phyloP scores from a whole-genome alignment of 2,113 vertebrate species.

The Gopherus evgoodei region DNA sequence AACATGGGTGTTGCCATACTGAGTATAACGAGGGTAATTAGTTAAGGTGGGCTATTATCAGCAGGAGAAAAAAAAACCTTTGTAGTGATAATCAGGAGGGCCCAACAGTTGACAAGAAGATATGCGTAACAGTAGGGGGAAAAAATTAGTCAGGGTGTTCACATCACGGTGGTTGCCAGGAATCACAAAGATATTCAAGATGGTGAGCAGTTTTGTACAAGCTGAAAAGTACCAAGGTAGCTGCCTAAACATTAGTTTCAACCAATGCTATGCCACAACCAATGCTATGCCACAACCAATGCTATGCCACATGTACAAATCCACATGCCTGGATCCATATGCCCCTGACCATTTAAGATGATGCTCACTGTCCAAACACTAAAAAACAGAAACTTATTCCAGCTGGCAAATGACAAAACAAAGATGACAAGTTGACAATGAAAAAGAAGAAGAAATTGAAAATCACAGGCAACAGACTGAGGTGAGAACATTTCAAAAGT shows the following conservation, averaged over 20 bases:
- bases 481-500: neutral
- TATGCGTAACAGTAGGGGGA: no score
- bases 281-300: neutral
- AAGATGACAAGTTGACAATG: neutral
- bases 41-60: no score
- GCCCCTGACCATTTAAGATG: neutral
- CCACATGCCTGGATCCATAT: neutral
- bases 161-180: conserved; percentile 37
- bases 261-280: conserved; percentile 10
- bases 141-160: conserved; percentile 12
- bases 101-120: no score
- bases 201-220: conserved; percentile 10
- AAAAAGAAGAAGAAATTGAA: neutral
- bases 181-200: conserved; percentile 31
- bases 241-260: neutral
- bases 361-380: neutral
- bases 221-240: neutral
- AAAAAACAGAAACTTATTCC: neutral
- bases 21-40: no score
- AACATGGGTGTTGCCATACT: no score
- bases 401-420: conserved; percentile 27
- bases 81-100: no score
- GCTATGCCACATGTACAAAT: neutral
- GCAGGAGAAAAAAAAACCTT: no score
- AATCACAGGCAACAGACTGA: neutral